phyloP scores from a whole-genome alignment of 2,113 vertebrate genomes.

The Aleadryas rufinucha region DNA sequence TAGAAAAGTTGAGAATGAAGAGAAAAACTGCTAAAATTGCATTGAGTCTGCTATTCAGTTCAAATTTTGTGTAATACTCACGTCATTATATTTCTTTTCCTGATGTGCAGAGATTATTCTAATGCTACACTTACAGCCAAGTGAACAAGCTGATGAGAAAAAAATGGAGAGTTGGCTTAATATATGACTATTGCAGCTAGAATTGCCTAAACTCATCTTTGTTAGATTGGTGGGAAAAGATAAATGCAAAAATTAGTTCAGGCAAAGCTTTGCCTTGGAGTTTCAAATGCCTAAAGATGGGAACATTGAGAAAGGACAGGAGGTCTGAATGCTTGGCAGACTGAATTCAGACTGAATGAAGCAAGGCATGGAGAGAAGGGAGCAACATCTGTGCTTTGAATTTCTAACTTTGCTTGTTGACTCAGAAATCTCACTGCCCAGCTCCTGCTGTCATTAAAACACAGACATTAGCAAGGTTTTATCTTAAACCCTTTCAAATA shows the following conservation, averaged over 20 bases:
- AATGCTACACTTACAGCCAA: background rate
- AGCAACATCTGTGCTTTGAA: background rate
- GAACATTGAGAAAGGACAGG: background rate
- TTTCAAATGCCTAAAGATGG: background rate
- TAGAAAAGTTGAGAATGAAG: slow-evolving; percentile 42
- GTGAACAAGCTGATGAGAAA: background rate
- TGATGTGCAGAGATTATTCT: slow-evolving; percentile 20
- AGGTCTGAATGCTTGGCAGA: background rate
- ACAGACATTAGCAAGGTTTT: background rate
- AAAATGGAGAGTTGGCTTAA: background rate
- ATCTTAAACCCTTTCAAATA: background rate
- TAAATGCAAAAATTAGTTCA: background rate
- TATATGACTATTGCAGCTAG: background rate
- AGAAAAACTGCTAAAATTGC: slow-evolving; percentile 40
- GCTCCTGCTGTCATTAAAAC: background rate
- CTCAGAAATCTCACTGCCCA: background rate
- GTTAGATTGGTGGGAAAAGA: background rate
- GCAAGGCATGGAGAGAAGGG: background rate
- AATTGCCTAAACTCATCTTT: background rate
- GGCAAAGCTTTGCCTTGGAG: background rate
- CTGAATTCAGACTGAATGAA: background rate
- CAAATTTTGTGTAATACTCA: slow-evolving; percentile 30
- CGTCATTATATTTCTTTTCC: background rate
- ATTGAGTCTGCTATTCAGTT: slow-evolving; percentile 5
- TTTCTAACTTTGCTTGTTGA: background rate